Conservation (phyloP, 2,888 invertebrate species). For the Pyralis farinalis region DNA sequence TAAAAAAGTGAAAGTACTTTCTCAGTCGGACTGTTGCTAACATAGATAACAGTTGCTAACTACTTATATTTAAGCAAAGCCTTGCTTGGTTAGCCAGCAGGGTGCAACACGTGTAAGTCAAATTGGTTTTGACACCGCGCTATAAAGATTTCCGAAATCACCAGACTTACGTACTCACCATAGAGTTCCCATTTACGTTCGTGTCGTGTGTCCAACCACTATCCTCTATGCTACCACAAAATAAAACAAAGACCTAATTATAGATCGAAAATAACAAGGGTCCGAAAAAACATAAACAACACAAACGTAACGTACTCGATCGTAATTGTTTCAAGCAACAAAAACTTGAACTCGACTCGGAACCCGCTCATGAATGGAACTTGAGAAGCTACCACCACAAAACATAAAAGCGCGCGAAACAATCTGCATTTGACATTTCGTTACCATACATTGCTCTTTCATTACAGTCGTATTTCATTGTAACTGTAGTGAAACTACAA, state of each 20-base stretch:
- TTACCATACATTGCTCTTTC: background rate
- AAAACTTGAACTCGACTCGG: conserved; percentile 36
- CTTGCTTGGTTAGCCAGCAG: too few species aligned
- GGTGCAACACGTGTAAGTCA: too few species aligned
- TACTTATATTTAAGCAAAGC: too few species aligned
- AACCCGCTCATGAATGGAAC: conserved; percentile 54
- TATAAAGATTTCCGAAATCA: too few species aligned
- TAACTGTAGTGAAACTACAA: background rate
- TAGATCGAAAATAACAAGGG: conserved; percentile 13
- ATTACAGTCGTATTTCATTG: too few species aligned
- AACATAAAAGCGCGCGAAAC: background rate
- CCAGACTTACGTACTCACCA: too few species aligned
- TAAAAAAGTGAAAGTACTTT: too few species aligned
- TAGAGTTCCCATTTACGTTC: too few species aligned
- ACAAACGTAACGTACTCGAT: conserved; percentile 36
- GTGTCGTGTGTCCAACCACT: too few species aligned
- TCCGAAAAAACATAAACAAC: conserved; percentile 43
- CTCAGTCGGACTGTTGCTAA: too few species aligned
- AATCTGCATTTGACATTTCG: background rate
- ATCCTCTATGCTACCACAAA: background rate
- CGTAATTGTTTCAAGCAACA: conserved; percentile 62
- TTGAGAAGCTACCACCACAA: conserved; percentile 2
- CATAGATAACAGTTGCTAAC: too few species aligned
- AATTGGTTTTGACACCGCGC: too few species aligned
- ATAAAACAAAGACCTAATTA: background rate